A percentile compares a stretch with the other conserved stretches of the same genome.
These are phyloP conservation scores for Patagioenas fasciata DNA, from an alignment of 2,113 vertebrate genomes.

Conservation along the genomic window DNA sequence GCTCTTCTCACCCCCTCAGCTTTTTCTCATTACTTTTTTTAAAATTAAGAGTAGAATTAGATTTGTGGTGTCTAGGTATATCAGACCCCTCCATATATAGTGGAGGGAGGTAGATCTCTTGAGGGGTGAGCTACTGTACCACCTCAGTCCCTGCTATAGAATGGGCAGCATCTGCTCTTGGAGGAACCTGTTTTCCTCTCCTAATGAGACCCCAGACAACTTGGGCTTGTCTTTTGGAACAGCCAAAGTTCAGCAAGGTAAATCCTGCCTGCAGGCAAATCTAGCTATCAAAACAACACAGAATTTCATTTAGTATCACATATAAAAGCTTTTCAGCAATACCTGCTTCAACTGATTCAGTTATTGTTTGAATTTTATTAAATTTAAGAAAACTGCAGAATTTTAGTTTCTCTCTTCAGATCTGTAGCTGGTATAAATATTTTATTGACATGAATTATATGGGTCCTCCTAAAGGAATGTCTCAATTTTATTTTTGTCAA, in stretches of 20 bases:
- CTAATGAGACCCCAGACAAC: background rate
- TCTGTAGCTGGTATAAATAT: background rate
- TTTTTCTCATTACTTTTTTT: background rate
- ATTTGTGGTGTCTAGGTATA: background rate
- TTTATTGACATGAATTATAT: background rate
- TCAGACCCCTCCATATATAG: background rate
- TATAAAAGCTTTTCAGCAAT: background rate
- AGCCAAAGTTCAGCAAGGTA: background rate
- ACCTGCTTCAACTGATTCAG: background rate
- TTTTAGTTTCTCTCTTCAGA: background rate
- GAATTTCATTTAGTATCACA: background rate
- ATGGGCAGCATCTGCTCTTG: background rate
- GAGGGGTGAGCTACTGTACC: background rate
- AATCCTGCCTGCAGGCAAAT: background rate
- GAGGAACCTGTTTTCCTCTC: background rate
- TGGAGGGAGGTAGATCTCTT: background rate
- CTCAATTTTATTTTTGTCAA: background rate
- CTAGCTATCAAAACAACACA: background rate
- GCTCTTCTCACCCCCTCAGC: background rate
- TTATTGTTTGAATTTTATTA: background rate
- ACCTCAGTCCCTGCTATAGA: background rate
- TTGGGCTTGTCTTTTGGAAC: background rate
- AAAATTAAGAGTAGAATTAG: background rate
- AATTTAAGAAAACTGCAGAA: background rate
- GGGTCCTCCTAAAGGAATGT: rapidly evolving